phyloP scores from a whole-genome alignment of 2,888 invertebrate genomes.

The Melitaea athalia region DNA sequence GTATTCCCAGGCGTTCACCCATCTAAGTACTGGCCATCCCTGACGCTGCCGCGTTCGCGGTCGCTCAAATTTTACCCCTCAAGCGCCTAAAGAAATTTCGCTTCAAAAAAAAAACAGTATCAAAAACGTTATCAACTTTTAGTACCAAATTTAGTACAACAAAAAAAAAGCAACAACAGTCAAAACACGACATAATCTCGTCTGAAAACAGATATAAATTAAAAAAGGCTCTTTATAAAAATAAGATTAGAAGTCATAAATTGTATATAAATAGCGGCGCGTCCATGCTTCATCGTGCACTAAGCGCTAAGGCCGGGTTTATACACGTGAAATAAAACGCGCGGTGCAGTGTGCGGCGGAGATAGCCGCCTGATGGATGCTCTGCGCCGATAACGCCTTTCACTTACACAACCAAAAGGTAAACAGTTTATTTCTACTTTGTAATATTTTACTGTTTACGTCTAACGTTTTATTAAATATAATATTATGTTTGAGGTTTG shows the following conservation, averaged over 20 bases:
- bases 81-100: too few relatives aligned
- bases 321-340: slow-evolving; percentile 38
- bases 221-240: slow-evolving; percentile 13
- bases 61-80: too few relatives aligned
- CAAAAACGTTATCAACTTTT: background rate
- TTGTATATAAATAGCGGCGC: slow-evolving; percentile 25
- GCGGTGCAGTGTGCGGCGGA: slow-evolving; percentile 46
- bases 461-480: background rate
- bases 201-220: slow-evolving; percentile 5
- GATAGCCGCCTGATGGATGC: slow-evolving; percentile 44
- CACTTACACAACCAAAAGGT: slow-evolving; percentile 40
- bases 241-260: slow-evolving; percentile 23
- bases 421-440: slow-evolving; percentile 25
- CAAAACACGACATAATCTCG: background rate
- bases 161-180: background rate
- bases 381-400: slow-evolving; percentile 41
- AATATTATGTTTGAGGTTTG: slow-evolving; percentile 1
- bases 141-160: too few relatives aligned
- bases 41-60: too few relatives aligned
- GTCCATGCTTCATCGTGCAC: slow-evolving; percentile 23
- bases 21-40: too few relatives aligned
- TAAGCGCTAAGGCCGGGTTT: slow-evolving; percentile 29
- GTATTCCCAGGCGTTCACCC: too few relatives aligned
- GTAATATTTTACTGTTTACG: slow-evolving; percentile 22
- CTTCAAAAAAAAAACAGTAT: too few relatives aligned